Evolutionary conservation across 2,797 vertebrate genomes (phyloP).

Genomic region (Tokudaia tokunoshimensis): DNA sequence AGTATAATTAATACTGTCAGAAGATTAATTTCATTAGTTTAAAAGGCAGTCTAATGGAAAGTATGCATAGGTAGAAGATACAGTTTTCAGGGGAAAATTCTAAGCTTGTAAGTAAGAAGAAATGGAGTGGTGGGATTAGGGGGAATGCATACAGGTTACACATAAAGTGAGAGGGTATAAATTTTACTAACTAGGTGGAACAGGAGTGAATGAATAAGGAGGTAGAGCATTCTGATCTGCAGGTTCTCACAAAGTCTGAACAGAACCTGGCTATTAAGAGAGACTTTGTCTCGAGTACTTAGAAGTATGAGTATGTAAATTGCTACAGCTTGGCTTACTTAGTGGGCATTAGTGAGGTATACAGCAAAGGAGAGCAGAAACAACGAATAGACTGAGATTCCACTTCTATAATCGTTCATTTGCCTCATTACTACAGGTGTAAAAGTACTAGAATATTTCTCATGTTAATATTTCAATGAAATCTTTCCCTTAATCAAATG

Average conservation of each 20-base stretch:
- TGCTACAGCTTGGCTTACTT: neutral
- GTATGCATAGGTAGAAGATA: neutral
- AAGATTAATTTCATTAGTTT: constrained; percentile 12
- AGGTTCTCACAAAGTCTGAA: neutral
- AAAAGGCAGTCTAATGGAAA: neutral
- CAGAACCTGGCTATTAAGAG: neutral
- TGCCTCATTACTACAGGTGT: neutral
- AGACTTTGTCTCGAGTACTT: neutral
- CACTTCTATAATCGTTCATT: neutral
- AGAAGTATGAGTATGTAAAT: neutral
- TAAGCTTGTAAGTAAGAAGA: neutral
- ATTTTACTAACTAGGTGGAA: no score
- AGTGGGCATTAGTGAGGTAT: neutral
- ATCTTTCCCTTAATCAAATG: constrained; percentile 9
- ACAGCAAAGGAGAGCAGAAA: neutral
- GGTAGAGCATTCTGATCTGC: neutral
- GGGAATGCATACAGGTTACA: no score
- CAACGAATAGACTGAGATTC: neutral
- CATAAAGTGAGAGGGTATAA: neutral
- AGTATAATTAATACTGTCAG: neutral
- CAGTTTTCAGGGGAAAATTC: neutral
- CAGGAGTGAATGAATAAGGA: neutral
- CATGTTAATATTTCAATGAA: neutral
- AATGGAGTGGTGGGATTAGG: rapidly evolving
- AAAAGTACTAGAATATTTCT: neutral